These are phyloP conservation scores for Chamaetylas fuelleborni DNA, from an alignment of 2,113 vertebrate genomes.

Conservation along the genomic window DNA sequence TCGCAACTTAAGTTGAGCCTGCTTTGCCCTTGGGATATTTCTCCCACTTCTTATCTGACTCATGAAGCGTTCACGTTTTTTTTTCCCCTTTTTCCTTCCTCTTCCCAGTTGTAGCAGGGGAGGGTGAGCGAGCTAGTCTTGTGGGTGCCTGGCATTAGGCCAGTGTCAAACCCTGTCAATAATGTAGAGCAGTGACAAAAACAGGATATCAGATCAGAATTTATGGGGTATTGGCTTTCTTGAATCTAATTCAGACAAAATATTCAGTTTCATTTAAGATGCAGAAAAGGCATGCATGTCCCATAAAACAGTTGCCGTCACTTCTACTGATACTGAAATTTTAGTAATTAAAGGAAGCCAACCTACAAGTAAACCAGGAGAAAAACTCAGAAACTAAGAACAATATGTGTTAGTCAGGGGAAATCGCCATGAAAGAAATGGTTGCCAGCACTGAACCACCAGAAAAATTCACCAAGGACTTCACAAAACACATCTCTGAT, in stretches of 20 bases:
- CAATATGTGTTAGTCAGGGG: rapidly evolving
- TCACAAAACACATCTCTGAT: neutral
- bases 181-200: neutral
- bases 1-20: too few species aligned
- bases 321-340: neutral
- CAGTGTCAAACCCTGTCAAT: neutral
- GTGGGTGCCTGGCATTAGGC: too few species aligned
- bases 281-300: neutral
- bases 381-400: neutral
- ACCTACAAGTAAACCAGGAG: neutral
- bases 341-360: neutral
- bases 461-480: neutral
- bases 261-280: neutral
- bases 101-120: too few species aligned
- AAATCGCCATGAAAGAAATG: neutral
- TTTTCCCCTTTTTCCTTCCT: too few species aligned
- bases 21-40: too few species aligned
- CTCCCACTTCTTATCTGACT: too few species aligned
- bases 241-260: neutral
- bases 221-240: neutral
- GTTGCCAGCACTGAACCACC: neutral
- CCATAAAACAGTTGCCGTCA: neutral
- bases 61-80: too few species aligned
- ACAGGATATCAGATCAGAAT: neutral
- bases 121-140: too few species aligned